Evolutionary conservation across 1,140 invertebrate species (phyloP).

Genomic region (Aculops lycopersici): DNA sequence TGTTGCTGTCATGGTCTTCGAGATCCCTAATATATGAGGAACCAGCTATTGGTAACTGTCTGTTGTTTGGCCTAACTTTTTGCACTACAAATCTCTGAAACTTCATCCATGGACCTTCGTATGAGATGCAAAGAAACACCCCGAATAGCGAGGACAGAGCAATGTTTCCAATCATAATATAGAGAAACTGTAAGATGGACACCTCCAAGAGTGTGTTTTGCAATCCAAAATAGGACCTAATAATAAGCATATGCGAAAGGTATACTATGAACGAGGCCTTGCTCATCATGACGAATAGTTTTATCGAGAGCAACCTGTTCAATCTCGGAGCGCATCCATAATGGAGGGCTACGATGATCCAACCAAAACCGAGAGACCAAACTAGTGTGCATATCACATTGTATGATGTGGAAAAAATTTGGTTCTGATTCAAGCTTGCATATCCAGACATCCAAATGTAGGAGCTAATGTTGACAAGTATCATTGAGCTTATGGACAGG

Average conservation of each 20-base stretch:
- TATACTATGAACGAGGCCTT: neutral
- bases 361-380: neutral
- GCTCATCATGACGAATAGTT: neutral
- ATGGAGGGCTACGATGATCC: neutral
- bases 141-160: too few species aligned
- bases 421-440: too few species aligned
- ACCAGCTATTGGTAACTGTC: too few species aligned
- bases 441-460: neutral
- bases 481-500: neutral
- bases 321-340: neutral
- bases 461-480: neutral
- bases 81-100: too few species aligned
- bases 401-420: neutral
- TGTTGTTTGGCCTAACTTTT: too few species aligned
- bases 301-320: neutral
- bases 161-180: too few species aligned
- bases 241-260: neutral
- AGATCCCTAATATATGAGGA: too few species aligned
- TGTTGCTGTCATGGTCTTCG: too few species aligned
- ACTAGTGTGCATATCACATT: neutral
- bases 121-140: too few species aligned
- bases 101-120: too few species aligned
- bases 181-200: too few species aligned
- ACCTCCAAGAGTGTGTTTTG: too few species aligned
- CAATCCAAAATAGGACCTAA: neutral